Percentiles rank a stretch among this genome's conserved stretches.
Conservation (phyloP, 1,140 invertebrate genomes). For the Chrysopa pallens region DNA sequence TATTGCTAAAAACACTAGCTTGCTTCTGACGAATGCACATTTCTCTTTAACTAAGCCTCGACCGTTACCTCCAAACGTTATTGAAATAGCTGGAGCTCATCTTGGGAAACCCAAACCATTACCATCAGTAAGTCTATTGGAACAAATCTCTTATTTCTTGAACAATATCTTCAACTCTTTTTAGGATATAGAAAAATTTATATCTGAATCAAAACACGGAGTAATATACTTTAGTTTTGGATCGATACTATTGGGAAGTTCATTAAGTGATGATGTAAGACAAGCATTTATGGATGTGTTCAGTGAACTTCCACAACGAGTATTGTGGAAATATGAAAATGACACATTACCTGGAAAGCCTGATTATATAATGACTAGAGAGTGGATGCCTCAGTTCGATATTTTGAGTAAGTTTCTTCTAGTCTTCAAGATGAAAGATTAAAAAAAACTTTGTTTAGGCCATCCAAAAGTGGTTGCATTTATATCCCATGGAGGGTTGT, state of each 20-base stretch:
- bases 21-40: constrained; percentile 11
- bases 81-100: constrained; percentile 6
- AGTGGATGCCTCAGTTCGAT: constrained; percentile 25
- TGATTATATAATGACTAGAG: constrained; percentile 30
- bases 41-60: constrained; percentile 7
- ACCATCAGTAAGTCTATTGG: too few species aligned
- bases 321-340: constrained; percentile 38
- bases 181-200: constrained; percentile 1
- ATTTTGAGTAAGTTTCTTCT: too few species aligned
- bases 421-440: too few species aligned
- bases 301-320: constrained; percentile 27
- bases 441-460: constrained; percentile 23
- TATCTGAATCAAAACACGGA: constrained; percentile 21
- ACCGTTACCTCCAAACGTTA: constrained; percentile 5
- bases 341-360: constrained; percentile 16
- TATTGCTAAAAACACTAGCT: constrained; percentile 10
- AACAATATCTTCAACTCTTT: too few species aligned
- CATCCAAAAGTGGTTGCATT: constrained; percentile 51
- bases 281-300: constrained; percentile 12
- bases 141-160: too few species aligned
- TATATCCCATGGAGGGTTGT: constrained; percentile 53
- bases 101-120: too few species aligned
- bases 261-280: constrained; percentile 9
- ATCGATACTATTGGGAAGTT: constrained; percentile 15
- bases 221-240: constrained; percentile 32